These are phyloP conservation scores for Chloroceryle inda DNA, from an alignment of 2,797 vertebrate genomes.

Conservation along the genomic window DNA sequence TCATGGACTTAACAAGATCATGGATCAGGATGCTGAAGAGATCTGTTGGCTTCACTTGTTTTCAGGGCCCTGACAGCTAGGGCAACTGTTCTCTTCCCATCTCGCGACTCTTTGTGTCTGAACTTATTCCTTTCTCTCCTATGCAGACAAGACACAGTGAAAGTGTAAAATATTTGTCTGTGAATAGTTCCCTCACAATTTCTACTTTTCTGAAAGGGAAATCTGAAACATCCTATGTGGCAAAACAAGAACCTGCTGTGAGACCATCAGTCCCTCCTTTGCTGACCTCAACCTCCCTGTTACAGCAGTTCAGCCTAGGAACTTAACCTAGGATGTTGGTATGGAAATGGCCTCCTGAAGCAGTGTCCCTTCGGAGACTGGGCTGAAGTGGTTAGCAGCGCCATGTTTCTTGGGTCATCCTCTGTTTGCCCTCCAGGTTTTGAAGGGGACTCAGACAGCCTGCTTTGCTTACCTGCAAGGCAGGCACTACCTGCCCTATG, in stretches of 20 bases:
- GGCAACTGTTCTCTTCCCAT: not conserved
- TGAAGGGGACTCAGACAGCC: not conserved
- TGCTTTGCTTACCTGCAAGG: not conserved
- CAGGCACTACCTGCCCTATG: not conserved
- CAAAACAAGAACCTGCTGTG: not conserved
- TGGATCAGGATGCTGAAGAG: not conserved
- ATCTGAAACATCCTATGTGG: not conserved
- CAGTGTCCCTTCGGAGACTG: fast-evolving
- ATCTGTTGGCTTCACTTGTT: not conserved
- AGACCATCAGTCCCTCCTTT: not conserved
- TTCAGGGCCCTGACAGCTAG: not conserved
- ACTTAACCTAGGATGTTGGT: not conserved
- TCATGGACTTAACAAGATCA: not conserved
- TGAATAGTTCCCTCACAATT: not conserved
- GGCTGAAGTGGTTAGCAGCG: not conserved
- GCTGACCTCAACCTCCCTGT: not conserved
- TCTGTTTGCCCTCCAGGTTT: not conserved
- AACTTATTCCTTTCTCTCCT: not conserved
- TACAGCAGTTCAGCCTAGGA: not conserved
- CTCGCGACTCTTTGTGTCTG: not conserved
- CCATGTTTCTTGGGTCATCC: not conserved
- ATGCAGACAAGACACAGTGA: not conserved
- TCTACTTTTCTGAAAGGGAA: not conserved
- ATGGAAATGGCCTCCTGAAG: not conserved
- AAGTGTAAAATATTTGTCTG: not conserved